phyloP scores from a whole-genome alignment of 2,113 vertebrate species.

The Hiodon alosoides region DNA sequence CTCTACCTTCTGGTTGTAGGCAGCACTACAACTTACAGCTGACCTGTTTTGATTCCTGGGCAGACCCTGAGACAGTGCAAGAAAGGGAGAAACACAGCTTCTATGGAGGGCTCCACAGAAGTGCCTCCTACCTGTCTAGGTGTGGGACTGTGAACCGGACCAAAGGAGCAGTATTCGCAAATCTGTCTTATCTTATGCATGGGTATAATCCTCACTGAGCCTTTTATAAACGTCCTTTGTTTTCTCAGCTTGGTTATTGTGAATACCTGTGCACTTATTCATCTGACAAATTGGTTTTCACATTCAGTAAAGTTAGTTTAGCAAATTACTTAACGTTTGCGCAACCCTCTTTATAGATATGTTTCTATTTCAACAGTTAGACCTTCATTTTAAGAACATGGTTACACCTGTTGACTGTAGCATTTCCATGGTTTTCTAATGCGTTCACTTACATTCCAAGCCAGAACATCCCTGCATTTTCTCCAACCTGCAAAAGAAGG shows the following conservation, averaged over 20 bases:
- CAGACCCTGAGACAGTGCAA: no score
- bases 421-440: no score
- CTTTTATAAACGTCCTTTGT: neutral
- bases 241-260: neutral
- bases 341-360: no score
- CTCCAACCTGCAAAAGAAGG: no score
- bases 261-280: neutral
- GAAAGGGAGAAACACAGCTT: neutral
- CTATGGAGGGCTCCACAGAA: neutral
- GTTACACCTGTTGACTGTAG: no score
- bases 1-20: neutral
- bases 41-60: neutral
- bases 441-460: no score
- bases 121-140: constrained; percentile 14
- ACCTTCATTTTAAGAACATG: no score
- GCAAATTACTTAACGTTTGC: no score
- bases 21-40: neutral
- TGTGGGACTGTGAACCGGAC: constrained; percentile 1
- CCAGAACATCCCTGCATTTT: no score
- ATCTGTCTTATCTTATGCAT: constrained; percentile 28
- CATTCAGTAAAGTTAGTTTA: neutral
- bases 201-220: neutral
- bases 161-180: constrained; percentile 18
- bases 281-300: neutral
- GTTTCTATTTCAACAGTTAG: no score